These are phyloP conservation scores for Sebastiscus tertius DNA, from an alignment of 2,797 vertebrate species.

Conservation along the genomic window DNA sequence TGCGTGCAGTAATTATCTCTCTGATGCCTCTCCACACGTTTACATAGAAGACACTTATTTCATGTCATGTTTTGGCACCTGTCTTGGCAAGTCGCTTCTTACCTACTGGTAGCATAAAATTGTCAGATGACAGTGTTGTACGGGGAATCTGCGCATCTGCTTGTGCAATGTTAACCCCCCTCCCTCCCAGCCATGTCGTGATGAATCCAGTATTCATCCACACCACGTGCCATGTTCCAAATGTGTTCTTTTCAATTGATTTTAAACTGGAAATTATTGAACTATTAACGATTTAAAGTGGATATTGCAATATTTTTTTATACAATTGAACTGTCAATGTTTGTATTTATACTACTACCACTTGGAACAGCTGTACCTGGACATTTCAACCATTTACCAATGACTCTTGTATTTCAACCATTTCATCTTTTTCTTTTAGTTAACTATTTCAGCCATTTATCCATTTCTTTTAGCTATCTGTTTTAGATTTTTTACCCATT, in stretches of 20 bases:
- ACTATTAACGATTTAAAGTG: neutral
- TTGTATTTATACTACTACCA: neutral
- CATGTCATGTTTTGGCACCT: conserved; percentile 5
- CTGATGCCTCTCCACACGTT: conserved; percentile 19
- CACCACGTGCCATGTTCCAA: neutral
- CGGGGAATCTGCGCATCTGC: conserved; percentile 16
- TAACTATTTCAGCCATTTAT: neutral
- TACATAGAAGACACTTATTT: conserved; percentile 15
- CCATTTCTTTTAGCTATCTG: too few relatives aligned
- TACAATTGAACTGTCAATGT: neutral
- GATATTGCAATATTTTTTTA: neutral
- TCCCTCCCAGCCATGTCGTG: neutral
- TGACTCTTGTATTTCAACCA: neutral
- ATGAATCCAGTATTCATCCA: neutral
- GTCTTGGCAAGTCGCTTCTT: neutral
- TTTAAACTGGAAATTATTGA: neutral
- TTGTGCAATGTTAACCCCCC: neutral
- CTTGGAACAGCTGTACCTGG: neutral
- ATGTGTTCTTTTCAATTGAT: neutral
- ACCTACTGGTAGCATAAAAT: neutral
- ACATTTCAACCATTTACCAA: neutral
- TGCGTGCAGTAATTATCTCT: conserved; percentile 67
- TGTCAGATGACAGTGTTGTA: conserved; percentile 17
- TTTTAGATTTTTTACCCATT: neutral
- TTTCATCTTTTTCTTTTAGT: neutral